Evolutionary conservation across 1,140 invertebrate species (phyloP).

Genomic region (Apis mellifera): Amel_HAv3.1 CM009944.2:7856001-7856500

Average conservation of each 20-base stretch:
- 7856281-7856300: not conserved
- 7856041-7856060: too few species aligned
- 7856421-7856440: slow-evolving; percentile 28
- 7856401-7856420: slow-evolving; percentile 2
- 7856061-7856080: too few species aligned
- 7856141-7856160: too few species aligned
- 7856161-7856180: not conserved
- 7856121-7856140: too few species aligned
- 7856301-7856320: not conserved
- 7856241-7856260: not conserved
- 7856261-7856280: not conserved
- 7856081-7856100: too few species aligned
- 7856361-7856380: slow-evolving; percentile 25
- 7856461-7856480: slow-evolving; percentile 27
- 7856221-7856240: not conserved
- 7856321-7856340: not conserved
- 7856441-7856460: slow-evolving; percentile 21
- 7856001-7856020: too few species aligned
- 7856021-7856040: too few species aligned
- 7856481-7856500: slow-evolving; percentile 44
- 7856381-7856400: slow-evolving; percentile 37
- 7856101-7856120: too few species aligned
- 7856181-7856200: not conserved
- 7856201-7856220: not conserved
- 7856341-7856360: slow-evolving; percentile 16